phyloP scores from a whole-genome alignment of 2,113 vertebrate species.

The Typhlomys cinereus region DNA sequence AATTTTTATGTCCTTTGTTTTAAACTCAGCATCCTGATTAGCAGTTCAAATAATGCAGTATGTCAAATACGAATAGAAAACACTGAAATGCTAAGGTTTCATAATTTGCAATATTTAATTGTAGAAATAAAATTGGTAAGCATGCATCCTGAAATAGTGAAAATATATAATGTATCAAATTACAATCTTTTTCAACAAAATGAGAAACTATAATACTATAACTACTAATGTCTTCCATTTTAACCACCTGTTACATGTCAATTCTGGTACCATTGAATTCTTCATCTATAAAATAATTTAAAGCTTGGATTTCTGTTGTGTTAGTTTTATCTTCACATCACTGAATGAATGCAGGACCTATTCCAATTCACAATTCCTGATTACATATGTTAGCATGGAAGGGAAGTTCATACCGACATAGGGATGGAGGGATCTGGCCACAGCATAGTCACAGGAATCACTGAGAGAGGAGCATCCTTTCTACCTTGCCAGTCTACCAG shows the following conservation, averaged over 20 bases:
- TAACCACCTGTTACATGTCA: not conserved
- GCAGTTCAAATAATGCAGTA: not conserved
- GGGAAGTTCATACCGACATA: too few relatives aligned
- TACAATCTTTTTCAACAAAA: not conserved
- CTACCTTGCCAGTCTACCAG: too few relatives aligned
- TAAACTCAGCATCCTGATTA: not conserved
- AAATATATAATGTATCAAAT: slow-evolving; percentile 13
- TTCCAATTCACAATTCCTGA: too few relatives aligned
- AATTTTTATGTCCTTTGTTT: not conserved
- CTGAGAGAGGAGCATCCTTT: too few relatives aligned
- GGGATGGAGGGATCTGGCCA: too few relatives aligned
- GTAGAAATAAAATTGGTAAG: not conserved
- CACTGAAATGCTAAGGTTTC: too few relatives aligned
- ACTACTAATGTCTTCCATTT: not conserved
- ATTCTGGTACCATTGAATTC: not conserved
- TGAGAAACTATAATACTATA: not conserved
- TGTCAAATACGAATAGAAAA: not conserved
- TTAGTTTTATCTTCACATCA: too few relatives aligned
- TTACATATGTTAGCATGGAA: too few relatives aligned
- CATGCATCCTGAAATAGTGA: not conserved
- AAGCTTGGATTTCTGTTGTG: too few relatives aligned
- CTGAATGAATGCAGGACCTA: too few relatives aligned
- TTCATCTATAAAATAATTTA: too few relatives aligned
- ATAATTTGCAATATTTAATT: not conserved
- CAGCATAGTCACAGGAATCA: too few relatives aligned